A percentile compares a stretch with the other conserved stretches of the same genome.
Conservation (phyloP, 2,888 invertebrate genomes). For the Strigamia crassipes region DNA sequence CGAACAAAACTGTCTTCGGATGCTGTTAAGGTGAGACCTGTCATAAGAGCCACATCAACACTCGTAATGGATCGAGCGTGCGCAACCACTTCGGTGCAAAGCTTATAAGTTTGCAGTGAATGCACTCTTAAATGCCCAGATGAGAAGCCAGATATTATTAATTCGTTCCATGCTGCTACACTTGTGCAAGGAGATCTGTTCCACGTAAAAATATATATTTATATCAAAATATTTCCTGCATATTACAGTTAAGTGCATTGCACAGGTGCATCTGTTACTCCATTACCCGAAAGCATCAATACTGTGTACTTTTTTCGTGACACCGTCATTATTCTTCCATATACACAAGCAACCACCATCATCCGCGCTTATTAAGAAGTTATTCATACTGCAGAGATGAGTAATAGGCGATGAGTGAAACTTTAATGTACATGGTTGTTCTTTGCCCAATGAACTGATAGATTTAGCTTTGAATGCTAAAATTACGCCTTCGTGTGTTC, state of each 20-base stretch:
- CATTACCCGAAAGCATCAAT: not conserved
- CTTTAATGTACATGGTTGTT: not conserved
- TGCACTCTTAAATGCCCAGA: conserved; percentile 1
- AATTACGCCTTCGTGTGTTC: not conserved
- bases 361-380: not conserved
- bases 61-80: not conserved
- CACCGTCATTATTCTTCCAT: not conserved
- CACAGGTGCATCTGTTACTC: not conserved
- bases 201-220: not conserved
- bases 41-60: not conserved
- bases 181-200: not conserved
- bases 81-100: not conserved
- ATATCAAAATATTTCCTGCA: not conserved
- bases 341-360: not conserved
- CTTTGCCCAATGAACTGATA: not conserved
- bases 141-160: not conserved
- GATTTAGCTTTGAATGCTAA: not conserved
- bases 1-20: conserved; percentile 29
- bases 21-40: conserved; percentile 3
- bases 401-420: not conserved
- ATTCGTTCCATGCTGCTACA: not conserved
- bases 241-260: not conserved
- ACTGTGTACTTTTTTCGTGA: not conserved
- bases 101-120: not conserved
- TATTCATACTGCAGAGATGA: not conserved